These are phyloP conservation scores for Arrhamphus sclerolepis DNA, from an alignment of 2,797 vertebrate genomes.

Conservation along the genomic window DNA sequence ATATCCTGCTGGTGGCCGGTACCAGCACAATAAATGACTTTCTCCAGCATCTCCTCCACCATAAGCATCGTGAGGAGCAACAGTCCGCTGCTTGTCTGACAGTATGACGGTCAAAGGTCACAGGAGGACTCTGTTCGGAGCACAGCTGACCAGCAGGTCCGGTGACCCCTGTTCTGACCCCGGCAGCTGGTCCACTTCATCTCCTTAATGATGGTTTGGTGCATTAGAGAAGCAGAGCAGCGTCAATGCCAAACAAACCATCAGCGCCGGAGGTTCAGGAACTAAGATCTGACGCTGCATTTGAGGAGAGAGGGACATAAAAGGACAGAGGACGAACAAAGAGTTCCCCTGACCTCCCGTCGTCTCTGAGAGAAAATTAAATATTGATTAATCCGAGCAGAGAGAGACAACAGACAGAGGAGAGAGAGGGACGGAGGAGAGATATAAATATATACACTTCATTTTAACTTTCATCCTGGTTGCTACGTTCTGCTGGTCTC, in stretches of 20 bases:
- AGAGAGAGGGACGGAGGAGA: constrained; percentile 62
- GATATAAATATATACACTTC: neutral
- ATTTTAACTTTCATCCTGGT: too few relatives aligned
- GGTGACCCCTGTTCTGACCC: constrained; percentile 66
- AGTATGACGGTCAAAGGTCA: constrained; percentile 72
- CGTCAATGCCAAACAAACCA: constrained; percentile 9
- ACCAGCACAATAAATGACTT: too few relatives aligned
- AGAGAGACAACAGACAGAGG: constrained; percentile 47
- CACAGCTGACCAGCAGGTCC: constrained; percentile 52
- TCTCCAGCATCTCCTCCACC: too few relatives aligned
- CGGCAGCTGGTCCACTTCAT: constrained; percentile 51
- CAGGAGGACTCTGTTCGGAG: constrained; percentile 54
- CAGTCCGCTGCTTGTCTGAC: constrained; percentile 64
- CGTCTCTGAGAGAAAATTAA: constrained; percentile 89
- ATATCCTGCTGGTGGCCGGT: too few relatives aligned
- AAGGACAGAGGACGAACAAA: constrained; percentile 45
- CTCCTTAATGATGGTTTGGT: constrained; percentile 76
- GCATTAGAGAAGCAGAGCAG: constrained; percentile 63
- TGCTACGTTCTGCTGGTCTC: too few relatives aligned
- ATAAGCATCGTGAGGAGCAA: neutral
- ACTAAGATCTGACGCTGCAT: constrained; percentile 31
- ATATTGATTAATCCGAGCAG: constrained; percentile 87
- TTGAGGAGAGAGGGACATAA: constrained; percentile 30
- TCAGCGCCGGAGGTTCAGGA: neutral
- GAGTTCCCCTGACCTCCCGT: constrained; percentile 57